A percentile compares a stretch with the other conserved stretches of the same genome.
These are phyloP conservation scores for Pomacea canaliculata DNA, from an alignment of 2,888 invertebrate genomes.

Conservation along the genomic window DNA sequence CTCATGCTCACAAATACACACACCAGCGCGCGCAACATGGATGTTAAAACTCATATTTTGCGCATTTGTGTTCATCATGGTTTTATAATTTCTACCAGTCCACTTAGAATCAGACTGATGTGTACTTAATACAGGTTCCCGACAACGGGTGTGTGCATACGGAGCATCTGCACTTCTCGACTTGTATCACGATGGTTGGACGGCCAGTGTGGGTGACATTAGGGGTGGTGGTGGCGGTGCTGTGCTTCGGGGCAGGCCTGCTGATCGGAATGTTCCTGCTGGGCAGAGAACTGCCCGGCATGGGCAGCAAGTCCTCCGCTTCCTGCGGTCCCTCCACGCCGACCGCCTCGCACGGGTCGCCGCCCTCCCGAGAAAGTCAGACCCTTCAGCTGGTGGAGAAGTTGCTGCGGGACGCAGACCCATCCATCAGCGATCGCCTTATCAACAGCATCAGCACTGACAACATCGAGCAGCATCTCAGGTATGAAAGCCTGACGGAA, in stretches of 20 bases:
- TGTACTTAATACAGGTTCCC: too few species aligned
- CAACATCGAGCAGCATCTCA: conserved; percentile 23
- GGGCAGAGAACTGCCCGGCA: not conserved
- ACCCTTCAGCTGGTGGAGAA: not conserved
- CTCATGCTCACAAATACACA: too few species aligned
- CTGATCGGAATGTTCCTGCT: conserved; percentile 19
- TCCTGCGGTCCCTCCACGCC: not conserved
- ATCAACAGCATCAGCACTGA: conserved; percentile 11
- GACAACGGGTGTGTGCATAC: too few species aligned
- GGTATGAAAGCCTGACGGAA: not conserved
- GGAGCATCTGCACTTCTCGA: not conserved
- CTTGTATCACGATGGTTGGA: conserved; percentile 24
- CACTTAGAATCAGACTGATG: too few species aligned
- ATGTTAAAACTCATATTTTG: too few species aligned
- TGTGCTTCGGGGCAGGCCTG: conserved; percentile 20
- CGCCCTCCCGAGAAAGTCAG: not conserved
- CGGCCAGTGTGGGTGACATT: conserved; percentile 30
- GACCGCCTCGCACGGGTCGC: not conserved
- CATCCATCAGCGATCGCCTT: conserved; percentile 11
- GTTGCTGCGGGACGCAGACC: conserved; percentile 8
- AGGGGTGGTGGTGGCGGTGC: conserved; percentile 12
- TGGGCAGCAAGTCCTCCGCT: not conserved
- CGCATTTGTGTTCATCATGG: too few species aligned
- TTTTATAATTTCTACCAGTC: too few species aligned
- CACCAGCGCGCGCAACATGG: too few species aligned